Conservation (phyloP, 2,113 vertebrate species). For the Psettodes erumei region DNA sequence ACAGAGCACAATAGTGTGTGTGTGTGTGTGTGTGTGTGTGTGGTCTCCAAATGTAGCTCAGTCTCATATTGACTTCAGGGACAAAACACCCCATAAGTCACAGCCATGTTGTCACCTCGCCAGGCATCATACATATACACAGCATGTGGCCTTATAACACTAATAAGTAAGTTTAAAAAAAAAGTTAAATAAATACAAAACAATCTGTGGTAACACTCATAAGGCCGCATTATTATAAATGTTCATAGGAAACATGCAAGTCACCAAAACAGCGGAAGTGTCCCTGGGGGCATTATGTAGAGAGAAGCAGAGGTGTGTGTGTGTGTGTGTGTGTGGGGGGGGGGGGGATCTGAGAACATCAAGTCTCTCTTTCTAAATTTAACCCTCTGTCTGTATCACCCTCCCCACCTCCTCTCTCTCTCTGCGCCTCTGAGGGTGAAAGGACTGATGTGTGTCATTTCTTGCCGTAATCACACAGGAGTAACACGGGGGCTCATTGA, state of each 20-base stretch:
- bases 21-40: conserved; percentile 11
- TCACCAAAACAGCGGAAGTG: background rate
- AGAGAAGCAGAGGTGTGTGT: conserved; percentile 19
- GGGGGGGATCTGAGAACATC: conserved; percentile 60
- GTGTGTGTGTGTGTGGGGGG: background rate
- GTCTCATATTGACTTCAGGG: conserved; percentile 22
- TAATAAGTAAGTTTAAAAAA: background rate
- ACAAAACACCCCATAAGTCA: conserved; percentile 46
- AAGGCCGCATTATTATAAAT: conserved; percentile 15
- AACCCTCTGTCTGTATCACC: conserved; percentile 44
- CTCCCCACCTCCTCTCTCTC: conserved; percentile 27
- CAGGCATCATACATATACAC: conserved; percentile 2
- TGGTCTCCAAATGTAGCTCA: conserved; percentile 52
- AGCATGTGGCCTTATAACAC: conserved; percentile 9
- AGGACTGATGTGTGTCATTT: conserved; percentile 63
- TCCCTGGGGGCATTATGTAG: background rate
- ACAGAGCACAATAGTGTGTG: conserved; percentile 50
- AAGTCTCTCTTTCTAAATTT: conserved; percentile 61
- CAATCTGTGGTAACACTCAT: background rate
- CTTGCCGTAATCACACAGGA: conserved; percentile 60
- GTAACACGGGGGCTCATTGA: conserved; percentile 67
- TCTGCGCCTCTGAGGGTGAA: conserved; percentile 34
- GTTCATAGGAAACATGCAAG: conserved; percentile 2
- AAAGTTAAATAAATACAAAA: background rate
- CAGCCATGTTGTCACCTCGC: conserved; percentile 32